Base-by-base conservation (phyloP, 2,797 vertebrate species). In the Otus scops region DNA sequence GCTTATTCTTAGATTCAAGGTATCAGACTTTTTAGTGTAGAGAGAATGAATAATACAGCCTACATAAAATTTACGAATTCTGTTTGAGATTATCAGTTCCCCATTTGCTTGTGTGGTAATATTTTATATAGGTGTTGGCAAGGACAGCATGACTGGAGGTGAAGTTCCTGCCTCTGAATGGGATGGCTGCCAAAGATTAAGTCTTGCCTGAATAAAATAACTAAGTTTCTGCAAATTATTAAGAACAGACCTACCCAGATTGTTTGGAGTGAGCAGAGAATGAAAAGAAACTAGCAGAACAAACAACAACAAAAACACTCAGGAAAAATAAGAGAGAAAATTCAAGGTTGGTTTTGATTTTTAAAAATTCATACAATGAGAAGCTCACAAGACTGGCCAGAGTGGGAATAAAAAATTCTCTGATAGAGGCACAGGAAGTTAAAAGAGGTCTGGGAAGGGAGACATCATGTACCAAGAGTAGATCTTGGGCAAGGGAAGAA, bases 51-150 rank as follows among this genome's bases (percentile, higher is more conserved):
- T 77, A 88, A 85, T 32, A 71, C 21, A 60, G 6, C 20, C 67
- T 70, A 70, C 48, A 53, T n/a, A 77, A 89, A 89, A 91, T 27
- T 74, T 88, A 88, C 39, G 85, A 67, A 70, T 94, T 89, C 45
- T 80, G 5, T 85, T 77, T 54, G 92, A 96, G 89, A 39, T 60
- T 60, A 91, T 93, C 91, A 56, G 39, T 34, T 91, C 21, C 47
- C 59, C 11, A 1, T 87, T 95, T 90, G 65, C 57, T 92, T 43
- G 68, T 71, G 64, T 54, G 61, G 38, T 95, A 65, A 27, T 87
- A 91, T 91, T 91, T 95, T 70, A 39, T 80, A 80, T 15, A 41
- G 14, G 48, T 78, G 64, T 93, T 92, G 78, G 71, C 91, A 89
- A 83, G 45, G 59, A 61, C 45, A 77, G 28, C 26, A 10, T 13